A percentile compares a stretch with the other conserved stretches of the same genome.
Evolutionary conservation across 2,113 vertebrate species (phyloP).

Genomic region (Guaruba guarouba): DNA sequence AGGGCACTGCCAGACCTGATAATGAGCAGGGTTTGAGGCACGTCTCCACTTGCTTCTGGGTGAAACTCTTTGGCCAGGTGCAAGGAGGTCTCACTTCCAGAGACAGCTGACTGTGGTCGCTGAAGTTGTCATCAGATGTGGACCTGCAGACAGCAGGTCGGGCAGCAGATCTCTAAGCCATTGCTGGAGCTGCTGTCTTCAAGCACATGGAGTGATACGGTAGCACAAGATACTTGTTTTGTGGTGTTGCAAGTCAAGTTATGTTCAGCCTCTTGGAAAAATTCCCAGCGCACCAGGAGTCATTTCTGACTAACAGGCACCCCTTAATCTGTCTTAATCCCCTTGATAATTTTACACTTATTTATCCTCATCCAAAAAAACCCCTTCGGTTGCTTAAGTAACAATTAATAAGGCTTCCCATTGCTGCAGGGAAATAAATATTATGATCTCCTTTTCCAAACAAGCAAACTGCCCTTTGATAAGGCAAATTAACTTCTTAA

Average conservation of each 20-base stretch:
- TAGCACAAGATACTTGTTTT: background rate
- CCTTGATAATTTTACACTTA: constrained; percentile 44
- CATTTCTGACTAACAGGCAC: constrained; percentile 16
- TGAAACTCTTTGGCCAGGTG: background rate
- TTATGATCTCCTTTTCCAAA: constrained; percentile 21
- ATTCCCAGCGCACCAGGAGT: constrained; percentile 28
- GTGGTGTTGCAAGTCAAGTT: background rate
- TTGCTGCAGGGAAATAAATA: constrained; percentile 25
- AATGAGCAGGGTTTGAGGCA: background rate
- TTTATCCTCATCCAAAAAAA: constrained; percentile 17
- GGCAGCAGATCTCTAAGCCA: background rate
- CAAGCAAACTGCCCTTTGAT: background rate
- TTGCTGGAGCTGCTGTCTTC: background rate
- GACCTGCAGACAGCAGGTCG: background rate
- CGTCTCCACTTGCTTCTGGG: background rate
- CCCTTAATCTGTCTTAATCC: constrained; percentile 54
- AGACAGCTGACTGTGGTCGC: background rate
- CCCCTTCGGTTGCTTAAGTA: constrained; percentile 1
- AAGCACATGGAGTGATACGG: background rate
- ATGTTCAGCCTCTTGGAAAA: constrained; percentile 33
- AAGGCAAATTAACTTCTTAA: background rate
- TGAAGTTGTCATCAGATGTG: background rate
- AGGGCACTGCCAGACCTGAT: background rate
- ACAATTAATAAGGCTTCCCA: background rate
- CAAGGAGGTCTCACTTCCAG: background rate